Evolutionary conservation across 2,113 vertebrate species (phyloP).

Genomic region (Naja naja): DNA sequence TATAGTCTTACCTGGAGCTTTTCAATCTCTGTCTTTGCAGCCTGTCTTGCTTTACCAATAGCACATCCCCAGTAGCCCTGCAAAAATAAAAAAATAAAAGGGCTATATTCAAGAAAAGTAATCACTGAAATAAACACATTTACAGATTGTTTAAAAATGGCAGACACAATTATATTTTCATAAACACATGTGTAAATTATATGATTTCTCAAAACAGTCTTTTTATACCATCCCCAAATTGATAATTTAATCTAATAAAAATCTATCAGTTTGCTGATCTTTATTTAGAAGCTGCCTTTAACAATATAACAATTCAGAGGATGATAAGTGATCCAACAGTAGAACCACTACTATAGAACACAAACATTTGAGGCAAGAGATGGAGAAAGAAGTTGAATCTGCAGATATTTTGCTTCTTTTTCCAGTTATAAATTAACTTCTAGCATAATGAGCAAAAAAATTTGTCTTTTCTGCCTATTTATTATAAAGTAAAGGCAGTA

Average conservation of each 20-base stretch:
- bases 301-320: background rate
- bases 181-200: background rate
- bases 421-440: background rate
- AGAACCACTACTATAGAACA: background rate
- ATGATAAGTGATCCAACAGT: background rate
- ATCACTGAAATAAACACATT: background rate
- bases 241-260: background rate
- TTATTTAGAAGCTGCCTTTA: background rate
- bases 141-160: background rate
- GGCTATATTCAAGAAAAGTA: background rate
- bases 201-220: background rate
- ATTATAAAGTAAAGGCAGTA: background rate
- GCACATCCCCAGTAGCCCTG: conserved; percentile 98
- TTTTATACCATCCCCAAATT: background rate
- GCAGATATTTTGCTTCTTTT: background rate
- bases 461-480: background rate
- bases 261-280: background rate
- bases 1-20: conserved; percentile 87
- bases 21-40: conserved; percentile 98
- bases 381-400: background rate
- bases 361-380: background rate
- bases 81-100: background rate
- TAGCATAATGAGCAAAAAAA: background rate
- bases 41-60: conserved; percentile 97
- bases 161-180: background rate